A percentile compares a stretch with the other conserved stretches of the same genome.
These are phyloP conservation scores for Pteromalus puparum DNA, from an alignment of 1,140 invertebrate genomes.

Conservation along the genomic window DNA sequence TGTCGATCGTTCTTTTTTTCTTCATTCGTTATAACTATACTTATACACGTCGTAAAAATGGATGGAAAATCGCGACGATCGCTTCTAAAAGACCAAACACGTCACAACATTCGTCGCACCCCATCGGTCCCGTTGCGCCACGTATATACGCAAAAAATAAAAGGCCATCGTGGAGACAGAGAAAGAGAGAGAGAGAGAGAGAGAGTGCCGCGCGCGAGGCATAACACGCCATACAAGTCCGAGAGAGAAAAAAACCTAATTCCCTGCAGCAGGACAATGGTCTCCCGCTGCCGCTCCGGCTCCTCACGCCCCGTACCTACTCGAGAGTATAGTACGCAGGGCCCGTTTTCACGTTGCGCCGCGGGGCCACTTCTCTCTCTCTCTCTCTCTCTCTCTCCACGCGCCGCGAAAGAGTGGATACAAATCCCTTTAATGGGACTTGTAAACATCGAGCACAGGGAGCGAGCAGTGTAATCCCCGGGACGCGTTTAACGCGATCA, in stretches of 20 bases:
- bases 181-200: too few relatives aligned
- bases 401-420: not conserved
- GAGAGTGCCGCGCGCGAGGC: too few relatives aligned
- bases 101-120: not conserved
- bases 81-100: not conserved
- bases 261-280: not conserved
- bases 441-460: conserved; percentile 53
- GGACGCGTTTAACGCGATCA: conserved; percentile 61
- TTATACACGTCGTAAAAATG: too few relatives aligned
- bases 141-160: not conserved
- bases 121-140: not conserved
- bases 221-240: not conserved
- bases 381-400: too few relatives aligned
- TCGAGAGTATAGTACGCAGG: not conserved
- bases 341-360: conserved; percentile 9
- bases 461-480: conserved; percentile 39
- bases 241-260: not conserved
- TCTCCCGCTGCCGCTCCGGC: not conserved
- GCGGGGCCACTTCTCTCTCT: conserved; percentile 12
- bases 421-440: conserved; percentile 52
- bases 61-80: not conserved
- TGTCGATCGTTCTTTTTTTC: not conserved
- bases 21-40: not conserved
- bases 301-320: not conserved
- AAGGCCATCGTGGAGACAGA: not conserved